phyloP scores from a whole-genome alignment of 2,888 invertebrate genomes.

The Hyles lineata region DNA sequence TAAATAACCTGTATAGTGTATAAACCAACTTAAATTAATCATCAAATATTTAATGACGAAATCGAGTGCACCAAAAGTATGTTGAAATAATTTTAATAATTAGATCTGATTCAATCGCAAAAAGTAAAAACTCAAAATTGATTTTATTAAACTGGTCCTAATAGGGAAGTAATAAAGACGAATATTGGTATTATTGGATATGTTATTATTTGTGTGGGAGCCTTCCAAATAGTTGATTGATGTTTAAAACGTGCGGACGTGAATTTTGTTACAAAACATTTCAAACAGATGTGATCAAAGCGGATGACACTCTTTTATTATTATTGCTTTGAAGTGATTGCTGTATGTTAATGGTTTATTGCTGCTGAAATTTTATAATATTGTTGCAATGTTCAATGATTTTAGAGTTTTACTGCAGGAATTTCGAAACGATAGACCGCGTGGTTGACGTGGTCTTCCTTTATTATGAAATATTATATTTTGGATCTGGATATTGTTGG shows the following conservation, averaged over 20 bases:
- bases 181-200: background rate
- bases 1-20: too few species aligned
- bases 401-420: background rate
- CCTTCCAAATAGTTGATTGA: slow-evolving; percentile 35
- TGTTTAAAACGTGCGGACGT: slow-evolving; percentile 31
- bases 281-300: slow-evolving; percentile 50
- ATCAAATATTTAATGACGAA: too few species aligned
- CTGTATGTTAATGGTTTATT: slow-evolving; percentile 51
- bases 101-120: too few species aligned
- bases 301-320: slow-evolving; percentile 49
- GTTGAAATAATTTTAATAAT: too few species aligned
- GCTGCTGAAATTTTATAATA: slow-evolving; percentile 39
- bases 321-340: slow-evolving; percentile 50
- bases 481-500: too few species aligned
- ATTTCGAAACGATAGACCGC: too few species aligned
- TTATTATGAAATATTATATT: too few species aligned
- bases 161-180: background rate
- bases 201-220: slow-evolving; percentile 8
- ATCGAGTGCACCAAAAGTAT: too few species aligned
- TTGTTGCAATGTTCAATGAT: background rate
- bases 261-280: slow-evolving; percentile 33
- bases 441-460: too few species aligned
- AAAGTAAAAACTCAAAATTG: too few species aligned
- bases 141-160: too few species aligned
- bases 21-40: too few species aligned